Evolutionary conservation across 2,113 vertebrate genomes (phyloP).

Genomic region (Barnardius zonarius): DNA sequence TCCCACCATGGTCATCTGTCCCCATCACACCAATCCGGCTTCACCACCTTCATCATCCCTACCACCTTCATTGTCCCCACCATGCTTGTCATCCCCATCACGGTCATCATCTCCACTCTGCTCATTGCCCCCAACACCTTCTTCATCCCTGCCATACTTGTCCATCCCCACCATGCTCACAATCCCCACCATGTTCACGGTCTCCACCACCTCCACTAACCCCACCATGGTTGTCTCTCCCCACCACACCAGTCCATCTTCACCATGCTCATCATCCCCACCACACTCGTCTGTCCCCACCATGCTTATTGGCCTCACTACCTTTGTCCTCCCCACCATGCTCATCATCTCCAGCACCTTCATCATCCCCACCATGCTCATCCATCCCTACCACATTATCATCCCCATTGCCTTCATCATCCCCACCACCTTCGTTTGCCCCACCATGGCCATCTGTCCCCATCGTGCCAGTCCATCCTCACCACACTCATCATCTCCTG

Average conservation of each 20-base stretch:
- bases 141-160: no score
- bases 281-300: no score
- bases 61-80: not conserved
- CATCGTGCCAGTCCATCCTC: no score
- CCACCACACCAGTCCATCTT: no score
- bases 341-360: not conserved
- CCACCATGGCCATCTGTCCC: not conserved
- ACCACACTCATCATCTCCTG: not conserved
- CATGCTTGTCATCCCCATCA: not conserved
- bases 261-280: no score
- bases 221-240: not conserved
- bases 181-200: not conserved
- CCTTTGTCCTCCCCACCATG: not conserved
- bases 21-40: fast-evolving
- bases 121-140: not conserved
- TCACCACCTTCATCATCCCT: not conserved
- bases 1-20: not conserved
- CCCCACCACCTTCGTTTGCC: no score
- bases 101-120: not conserved
- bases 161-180: not conserved
- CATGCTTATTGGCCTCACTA: not conserved
- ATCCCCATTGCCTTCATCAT: not conserved
- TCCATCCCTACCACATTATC: not conserved
- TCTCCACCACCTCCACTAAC: not conserved
- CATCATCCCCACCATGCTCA: no score